Conservation (phyloP, 2,113 vertebrate genomes). For the Puntigrus tetrazona region DNA sequence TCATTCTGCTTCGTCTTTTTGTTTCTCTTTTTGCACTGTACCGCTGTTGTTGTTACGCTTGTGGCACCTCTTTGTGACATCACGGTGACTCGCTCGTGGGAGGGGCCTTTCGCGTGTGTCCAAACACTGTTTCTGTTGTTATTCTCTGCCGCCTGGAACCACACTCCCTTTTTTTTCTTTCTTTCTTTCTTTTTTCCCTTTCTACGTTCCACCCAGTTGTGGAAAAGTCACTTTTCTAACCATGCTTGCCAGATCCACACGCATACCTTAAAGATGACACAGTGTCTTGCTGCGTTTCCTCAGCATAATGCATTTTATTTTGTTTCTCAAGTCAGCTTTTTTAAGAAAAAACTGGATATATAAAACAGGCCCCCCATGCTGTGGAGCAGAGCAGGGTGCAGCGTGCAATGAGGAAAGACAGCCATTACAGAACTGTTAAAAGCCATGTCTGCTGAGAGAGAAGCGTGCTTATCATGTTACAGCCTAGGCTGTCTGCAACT, state of each 20-base stretch:
- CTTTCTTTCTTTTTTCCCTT: neutral
- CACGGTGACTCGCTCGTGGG: slow-evolving; percentile 26
- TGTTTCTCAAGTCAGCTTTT: slow-evolving; percentile 22
- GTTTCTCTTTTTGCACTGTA: slow-evolving; percentile 31
- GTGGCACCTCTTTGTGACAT: slow-evolving; percentile 48
- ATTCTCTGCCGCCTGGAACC: neutral
- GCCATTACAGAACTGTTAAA: slow-evolving; percentile 54
- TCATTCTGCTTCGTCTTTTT: slow-evolving; percentile 23
- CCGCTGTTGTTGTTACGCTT: slow-evolving; percentile 22
- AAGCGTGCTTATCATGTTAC: slow-evolving; percentile 59
- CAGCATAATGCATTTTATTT: neutral
- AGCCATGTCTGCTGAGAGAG: slow-evolving; percentile 51
- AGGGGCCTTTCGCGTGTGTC: neutral
- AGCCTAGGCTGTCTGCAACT: slow-evolving; percentile 49
- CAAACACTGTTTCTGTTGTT: slow-evolving; percentile 4
- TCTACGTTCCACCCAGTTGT: neutral
- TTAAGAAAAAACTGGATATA: slow-evolving; percentile 17
- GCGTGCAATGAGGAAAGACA: slow-evolving; percentile 41
- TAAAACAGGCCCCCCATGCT: slow-evolving; percentile 8
- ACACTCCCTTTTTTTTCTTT: neutral
- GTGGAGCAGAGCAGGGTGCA: slow-evolving; percentile 29
- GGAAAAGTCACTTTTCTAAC: slow-evolving; percentile 29
- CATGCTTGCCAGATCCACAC: slow-evolving; percentile 46
- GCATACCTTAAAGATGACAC: slow-evolving; percentile 38
- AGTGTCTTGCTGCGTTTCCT: slow-evolving; percentile 26